These are phyloP conservation scores for Sula dactylatra DNA, from an alignment of 2,113 vertebrate species.

Conservation along the genomic window DNA sequence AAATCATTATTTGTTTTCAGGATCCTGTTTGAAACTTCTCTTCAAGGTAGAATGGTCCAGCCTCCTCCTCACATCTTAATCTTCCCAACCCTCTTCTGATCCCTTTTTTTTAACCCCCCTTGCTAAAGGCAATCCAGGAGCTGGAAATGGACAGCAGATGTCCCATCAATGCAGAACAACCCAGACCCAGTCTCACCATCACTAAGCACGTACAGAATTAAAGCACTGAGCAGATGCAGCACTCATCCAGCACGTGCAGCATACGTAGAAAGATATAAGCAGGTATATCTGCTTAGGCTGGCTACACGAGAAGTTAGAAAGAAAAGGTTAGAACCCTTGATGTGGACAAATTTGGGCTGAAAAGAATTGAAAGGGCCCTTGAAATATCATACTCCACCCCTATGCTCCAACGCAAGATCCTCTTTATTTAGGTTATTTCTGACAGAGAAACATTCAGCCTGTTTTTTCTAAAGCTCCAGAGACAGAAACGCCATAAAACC, in stretches of 20 bases:
- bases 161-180: neutral
- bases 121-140: neutral
- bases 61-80: neutral
- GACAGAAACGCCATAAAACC: neutral
- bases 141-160: neutral
- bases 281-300: neutral
- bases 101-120: neutral
- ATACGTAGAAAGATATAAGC: neutral
- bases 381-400: neutral
- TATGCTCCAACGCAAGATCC: neutral
- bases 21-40: neutral
- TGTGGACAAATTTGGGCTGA: neutral
- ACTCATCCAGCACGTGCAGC: neutral
- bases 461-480: neutral
- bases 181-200: neutral
- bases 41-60: neutral
- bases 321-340: neutral
- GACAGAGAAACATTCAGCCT: neutral
- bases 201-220: neutral
- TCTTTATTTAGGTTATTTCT: neutral
- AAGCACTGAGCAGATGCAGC: rapidly evolving
- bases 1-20: neutral
- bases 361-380: neutral
- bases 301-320: rapidly evolving
- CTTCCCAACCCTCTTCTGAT: neutral